Percentiles rank a stretch among this genome's conserved stretches.
phyloP scores from a whole-genome alignment of 30 jellyfish, hydroid and myxozoan genomes.

The Turritopsis dohrnii region DNA sequence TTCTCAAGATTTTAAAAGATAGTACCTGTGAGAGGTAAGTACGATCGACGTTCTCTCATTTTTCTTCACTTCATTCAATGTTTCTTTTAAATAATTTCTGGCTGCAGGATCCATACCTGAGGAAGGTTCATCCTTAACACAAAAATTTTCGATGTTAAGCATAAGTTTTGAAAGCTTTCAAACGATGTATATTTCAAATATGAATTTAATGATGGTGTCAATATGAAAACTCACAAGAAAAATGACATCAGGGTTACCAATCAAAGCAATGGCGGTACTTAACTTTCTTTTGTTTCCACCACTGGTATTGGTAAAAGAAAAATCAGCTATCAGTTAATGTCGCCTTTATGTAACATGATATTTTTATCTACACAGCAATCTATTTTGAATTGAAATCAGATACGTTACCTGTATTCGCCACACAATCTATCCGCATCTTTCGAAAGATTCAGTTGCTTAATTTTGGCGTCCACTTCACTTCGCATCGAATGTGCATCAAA shows the following conservation, averaged over 20 bases:
- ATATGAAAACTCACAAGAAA: conserved; percentile 46
- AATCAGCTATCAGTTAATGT: no score
- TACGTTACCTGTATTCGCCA: conserved; percentile 91
- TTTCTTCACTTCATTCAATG: conserved; percentile 48
- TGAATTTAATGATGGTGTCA: no score
- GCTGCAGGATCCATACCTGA: conserved; percentile 99
- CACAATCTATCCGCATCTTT: conserved; percentile 87
- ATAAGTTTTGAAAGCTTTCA: neutral
- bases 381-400: no score
- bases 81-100: conserved; percentile 77
- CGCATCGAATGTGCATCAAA: conserved; percentile 33
- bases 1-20: no score
- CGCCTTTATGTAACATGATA: no score
- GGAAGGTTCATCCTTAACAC: conserved; percentile 98
- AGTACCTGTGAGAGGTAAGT: conserved; percentile 93
- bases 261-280: conserved; percentile 79
- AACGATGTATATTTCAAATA: neutral
- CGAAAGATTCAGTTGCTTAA: conserved; percentile 63
- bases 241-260: conserved; percentile 80
- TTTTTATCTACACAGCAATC: neutral
- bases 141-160: neutral
- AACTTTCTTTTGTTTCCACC: conserved; percentile 86
- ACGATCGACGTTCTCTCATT: conserved; percentile 80
- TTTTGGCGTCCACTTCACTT: conserved; percentile 56
- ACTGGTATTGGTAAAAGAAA: conserved; percentile 26